Percentiles rank a stretch among this genome's conserved stretches.
phyloP scores from a whole-genome alignment of 2,888 invertebrate genomes.

The Catocala nupta region DNA sequence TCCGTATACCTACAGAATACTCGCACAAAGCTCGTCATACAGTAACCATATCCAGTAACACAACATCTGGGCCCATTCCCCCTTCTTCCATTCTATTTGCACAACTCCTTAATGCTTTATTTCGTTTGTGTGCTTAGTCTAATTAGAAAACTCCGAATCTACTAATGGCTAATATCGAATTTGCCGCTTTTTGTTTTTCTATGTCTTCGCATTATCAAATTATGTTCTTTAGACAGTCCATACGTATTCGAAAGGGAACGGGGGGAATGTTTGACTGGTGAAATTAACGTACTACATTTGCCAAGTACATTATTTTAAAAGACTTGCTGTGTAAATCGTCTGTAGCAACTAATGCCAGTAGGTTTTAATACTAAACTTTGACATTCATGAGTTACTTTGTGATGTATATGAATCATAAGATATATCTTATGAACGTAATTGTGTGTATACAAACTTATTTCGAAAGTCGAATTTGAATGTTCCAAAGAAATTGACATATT shows the following conservation, averaged over 20 bases:
- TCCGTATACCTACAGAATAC: not conserved
- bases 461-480: constrained; percentile 5
- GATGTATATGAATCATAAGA: too few species aligned
- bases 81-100: constrained; percentile 81
- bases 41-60: constrained; percentile 52
- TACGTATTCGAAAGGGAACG: constrained; percentile 29
- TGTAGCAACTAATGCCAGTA: too few species aligned
- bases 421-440: not conserved
- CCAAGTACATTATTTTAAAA: not conserved
- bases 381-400: too few species aligned
- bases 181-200: constrained; percentile 66
- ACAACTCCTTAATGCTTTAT: constrained; percentile 85
- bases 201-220: constrained; percentile 54
- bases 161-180: constrained; percentile 81
- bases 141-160: constrained; percentile 83
- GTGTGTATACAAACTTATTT: not conserved
- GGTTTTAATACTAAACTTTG: too few species aligned
- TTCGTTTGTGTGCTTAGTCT: constrained; percentile 84
- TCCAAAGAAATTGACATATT: constrained; percentile 29
- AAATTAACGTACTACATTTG: constrained; percentile 2
- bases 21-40: constrained; percentile 15
- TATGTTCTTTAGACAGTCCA: constrained; percentile 47
- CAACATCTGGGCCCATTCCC: constrained; percentile 59
- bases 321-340: not conserved
- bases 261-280: constrained; percentile 13